Percentiles rank a stretch among this genome's conserved stretches.
These are phyloP conservation scores for Drosophila seguyi DNA, from an alignment of 1,140 invertebrate species.

Conservation along the genomic window DNA sequence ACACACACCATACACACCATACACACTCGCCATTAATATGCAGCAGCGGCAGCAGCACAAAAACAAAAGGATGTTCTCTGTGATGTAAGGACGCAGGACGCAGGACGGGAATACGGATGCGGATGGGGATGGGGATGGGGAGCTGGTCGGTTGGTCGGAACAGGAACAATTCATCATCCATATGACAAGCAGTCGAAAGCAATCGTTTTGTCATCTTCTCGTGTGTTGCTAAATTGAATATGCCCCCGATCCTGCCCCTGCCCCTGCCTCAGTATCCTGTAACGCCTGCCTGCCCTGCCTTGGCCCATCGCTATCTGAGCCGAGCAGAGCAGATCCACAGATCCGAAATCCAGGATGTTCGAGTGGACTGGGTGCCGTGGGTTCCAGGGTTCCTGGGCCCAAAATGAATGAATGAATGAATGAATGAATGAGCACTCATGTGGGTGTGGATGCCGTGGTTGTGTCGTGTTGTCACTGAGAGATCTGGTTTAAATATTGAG, in stretches of 20 bases:
- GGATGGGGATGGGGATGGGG: background rate
- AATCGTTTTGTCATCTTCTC: slow-evolving; percentile 83
- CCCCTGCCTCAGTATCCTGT: background rate
- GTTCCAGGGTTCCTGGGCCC: slow-evolving; percentile 11
- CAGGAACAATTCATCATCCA: slow-evolving; percentile 82
- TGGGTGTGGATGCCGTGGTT: slow-evolving; percentile 43
- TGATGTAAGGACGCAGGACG: slow-evolving; percentile 20
- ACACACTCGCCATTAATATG: slow-evolving; percentile 62
- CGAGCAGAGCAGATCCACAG: slow-evolving; percentile 34
- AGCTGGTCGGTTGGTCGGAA: slow-evolving; percentile 50
- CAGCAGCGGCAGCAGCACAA: slow-evolving; percentile 55
- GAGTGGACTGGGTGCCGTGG: slow-evolving; percentile 20
- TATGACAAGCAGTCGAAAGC: slow-evolving; percentile 83
- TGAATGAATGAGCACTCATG: slow-evolving; percentile 74
- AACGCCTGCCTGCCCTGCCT: background rate
- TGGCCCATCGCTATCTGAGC: slow-evolving; percentile 13
- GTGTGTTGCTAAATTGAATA: slow-evolving; percentile 83
- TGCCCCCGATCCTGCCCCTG: slow-evolving; percentile 32
- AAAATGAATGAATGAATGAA: slow-evolving; percentile 53
- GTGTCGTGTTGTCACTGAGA: slow-evolving; percentile 16
- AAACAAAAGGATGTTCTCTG: slow-evolving; percentile 59
- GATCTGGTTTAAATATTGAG: too few relatives aligned
- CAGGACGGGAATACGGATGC: background rate
- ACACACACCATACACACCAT: background rate
- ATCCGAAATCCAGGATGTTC: slow-evolving; percentile 45